Base-by-base conservation (phyloP, 2,797 vertebrate genomes). In the Rousettus madagascariensis region DNA sequence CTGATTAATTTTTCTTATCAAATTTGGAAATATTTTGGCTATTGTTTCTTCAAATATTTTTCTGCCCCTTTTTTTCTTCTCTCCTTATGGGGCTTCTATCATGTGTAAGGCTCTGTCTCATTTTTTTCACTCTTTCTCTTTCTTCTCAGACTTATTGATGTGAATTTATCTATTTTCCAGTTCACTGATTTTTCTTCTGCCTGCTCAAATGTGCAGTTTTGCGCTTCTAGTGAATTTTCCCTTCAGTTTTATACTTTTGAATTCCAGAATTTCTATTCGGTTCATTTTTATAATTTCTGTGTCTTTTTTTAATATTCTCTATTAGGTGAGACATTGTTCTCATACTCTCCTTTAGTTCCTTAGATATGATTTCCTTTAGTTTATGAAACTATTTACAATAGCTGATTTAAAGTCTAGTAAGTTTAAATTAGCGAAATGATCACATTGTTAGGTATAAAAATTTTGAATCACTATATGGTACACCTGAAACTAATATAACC, bases 11-110 rank as follows among this genome's bases (percentile, higher is more conserved):
- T 68, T 65, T 85, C 80, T 86, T 19, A 84, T 90, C 8, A 79
- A 57, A 83, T 92, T 53, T 84, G 43, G 72, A 75, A 92, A 90
- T 36, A 77, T 46, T 78, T 90, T 88, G 71, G 59, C 38, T 30
- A 69, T 59, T 79, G 72, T 84, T 94, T 90, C 74, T 77, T 92
- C 79, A 94, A 51, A 46, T 96, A 92, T 78, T 90, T 82, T 91
- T 75, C 75, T 95, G 10, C 2, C 69, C 53, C 8, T 20, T 90
- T 86, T 94, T 84, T 22, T 83, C 11, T 77, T 16, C 28, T 88
- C 11, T 59, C 3, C 13, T 80, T 84, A 71, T 36, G 46, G 3
- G 53, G 11, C 24, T 82, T 5, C 6, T 7, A 30, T 82, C 49
- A 59, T 83, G 49, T 86, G 20, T 72, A 72, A 85, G 63, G 26